Conservation (phyloP, 2,888 invertebrate species). For the Synergus umbraculus region DNA sequence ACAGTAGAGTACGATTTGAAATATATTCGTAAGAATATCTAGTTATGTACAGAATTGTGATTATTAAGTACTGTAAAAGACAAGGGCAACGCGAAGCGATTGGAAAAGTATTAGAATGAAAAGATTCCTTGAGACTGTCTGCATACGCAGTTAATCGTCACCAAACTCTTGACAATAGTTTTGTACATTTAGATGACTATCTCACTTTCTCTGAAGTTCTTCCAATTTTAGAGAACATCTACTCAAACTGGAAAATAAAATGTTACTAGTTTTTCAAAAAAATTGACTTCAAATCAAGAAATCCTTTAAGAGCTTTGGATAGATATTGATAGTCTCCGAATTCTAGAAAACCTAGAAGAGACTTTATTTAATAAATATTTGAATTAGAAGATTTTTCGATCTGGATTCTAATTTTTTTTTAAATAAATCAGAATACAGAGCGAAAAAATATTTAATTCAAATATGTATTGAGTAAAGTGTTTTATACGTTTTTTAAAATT, state of each 20-base stretch:
- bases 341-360: no score
- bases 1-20: conserved; percentile 26
- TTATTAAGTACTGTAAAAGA: conserved; percentile 37
- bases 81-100: conserved; percentile 38
- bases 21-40: conserved; percentile 17
- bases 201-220: conserved; percentile 24
- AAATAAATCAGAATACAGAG: no score
- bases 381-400: no score
- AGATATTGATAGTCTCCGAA: neutral
- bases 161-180: conserved; percentile 6
- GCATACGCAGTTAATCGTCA: conserved; percentile 30
- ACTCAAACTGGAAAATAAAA: neutral
- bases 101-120: conserved; percentile 20
- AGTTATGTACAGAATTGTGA: conserved; percentile 34
- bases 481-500: no score
- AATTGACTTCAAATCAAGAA: neutral
- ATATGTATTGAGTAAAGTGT: no score
- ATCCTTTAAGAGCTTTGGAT: neutral
- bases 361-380: no score
- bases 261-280: neutral
- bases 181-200: conserved; percentile 20
- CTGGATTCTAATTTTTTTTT: no score
- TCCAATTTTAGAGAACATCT: neutral
- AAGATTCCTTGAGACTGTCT: conserved; percentile 20
- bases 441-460: no score